Base-by-base conservation (phyloP, 1,140 invertebrate species). In the Drosophila repleta region DNA sequence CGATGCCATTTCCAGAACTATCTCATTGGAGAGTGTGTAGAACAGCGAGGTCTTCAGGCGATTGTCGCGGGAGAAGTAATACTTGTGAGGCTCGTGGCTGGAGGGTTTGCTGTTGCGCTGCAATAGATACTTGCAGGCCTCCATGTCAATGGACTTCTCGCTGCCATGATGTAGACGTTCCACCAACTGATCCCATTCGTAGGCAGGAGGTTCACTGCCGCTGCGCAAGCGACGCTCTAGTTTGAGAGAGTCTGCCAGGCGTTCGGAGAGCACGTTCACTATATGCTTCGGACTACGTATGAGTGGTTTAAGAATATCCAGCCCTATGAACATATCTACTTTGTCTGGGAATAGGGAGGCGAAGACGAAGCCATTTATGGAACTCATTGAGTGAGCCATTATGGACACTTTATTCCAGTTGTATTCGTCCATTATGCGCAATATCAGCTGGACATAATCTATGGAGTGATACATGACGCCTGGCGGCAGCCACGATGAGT, bases 331-430 rank as follows among this genome's bases (percentile, higher is more conserved):
- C 74, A 94, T 93, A 61, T 95, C 93, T 0, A 94, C 91, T 46
- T 94, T 92, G 3, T 94, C 91, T 0, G 95, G 94, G 76, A 93
- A 95, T 0, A 94, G 49, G 10, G 92, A 91, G 1, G 93, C 92
- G 74, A 94, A 96, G 3, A 93, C 90, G 73, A 94, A 94, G 3
- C 88, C 90, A 10, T 93, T 92, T 21, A 94, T 93, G 4, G 93
- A 94, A 48, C 95, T 95, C 93, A 95, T 93, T 0, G 95, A 96
- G 78, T 96, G 95, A 2, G 93, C 93, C 45, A 96, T 74, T 15
- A 96, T 82, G n/a, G 94, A 94, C 3, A 96, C 90, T 90, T 95
- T 94, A 13, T 94, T 92, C 95, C 96, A 96, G 63, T 94, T 93
- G 76, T 95, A 94, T 72, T 95, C 92, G 35, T 95, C 92, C 63